A percentile compares a stretch with the other conserved stretches of the same genome.
Conservation (phyloP, 2,797 vertebrate species). For the Channa striata region DNA sequence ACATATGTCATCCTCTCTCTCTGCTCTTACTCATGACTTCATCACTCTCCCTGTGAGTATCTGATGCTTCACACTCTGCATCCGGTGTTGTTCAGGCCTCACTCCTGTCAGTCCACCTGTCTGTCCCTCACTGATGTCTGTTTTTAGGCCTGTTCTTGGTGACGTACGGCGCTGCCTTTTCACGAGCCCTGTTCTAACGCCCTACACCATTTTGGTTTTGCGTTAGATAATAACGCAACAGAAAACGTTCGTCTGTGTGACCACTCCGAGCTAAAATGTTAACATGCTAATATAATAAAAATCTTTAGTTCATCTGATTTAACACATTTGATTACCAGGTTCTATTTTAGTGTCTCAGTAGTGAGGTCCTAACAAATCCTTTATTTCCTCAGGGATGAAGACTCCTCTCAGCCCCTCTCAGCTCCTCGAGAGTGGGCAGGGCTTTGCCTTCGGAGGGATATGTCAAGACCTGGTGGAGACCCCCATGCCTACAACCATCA, state of each 20-base stretch:
- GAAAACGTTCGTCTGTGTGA: too few species aligned
- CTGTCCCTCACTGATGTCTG: constrained; percentile 1
- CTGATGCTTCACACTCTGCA: constrained; percentile 41
- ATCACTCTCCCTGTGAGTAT: constrained; percentile 62
- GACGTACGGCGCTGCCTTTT: constrained; percentile 14
- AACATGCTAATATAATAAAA: too few species aligned
- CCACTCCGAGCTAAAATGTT: too few species aligned
- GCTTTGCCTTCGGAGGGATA: constrained; percentile 66
- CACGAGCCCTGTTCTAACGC: background rate
- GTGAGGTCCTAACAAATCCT: background rate
- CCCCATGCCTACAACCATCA: constrained; percentile 28
- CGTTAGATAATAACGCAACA: too few species aligned
- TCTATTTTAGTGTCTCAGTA: background rate
- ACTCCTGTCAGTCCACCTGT: constrained; percentile 20
- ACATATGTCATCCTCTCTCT: constrained; percentile 51
- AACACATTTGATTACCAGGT: background rate
- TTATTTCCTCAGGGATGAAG: constrained; percentile 65
- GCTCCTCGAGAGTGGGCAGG: constrained; percentile 58
- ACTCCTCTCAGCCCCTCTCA: constrained; percentile 61
- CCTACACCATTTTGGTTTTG: background rate
- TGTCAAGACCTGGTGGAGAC: constrained; percentile 63
- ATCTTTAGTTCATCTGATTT: too few species aligned
- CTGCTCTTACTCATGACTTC: constrained; percentile 69
- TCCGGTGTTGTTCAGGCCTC: constrained; percentile 47
- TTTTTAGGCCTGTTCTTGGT: background rate